phyloP scores from a whole-genome alignment of 2,888 invertebrate genomes.

The Drosophila incognita region DNA sequence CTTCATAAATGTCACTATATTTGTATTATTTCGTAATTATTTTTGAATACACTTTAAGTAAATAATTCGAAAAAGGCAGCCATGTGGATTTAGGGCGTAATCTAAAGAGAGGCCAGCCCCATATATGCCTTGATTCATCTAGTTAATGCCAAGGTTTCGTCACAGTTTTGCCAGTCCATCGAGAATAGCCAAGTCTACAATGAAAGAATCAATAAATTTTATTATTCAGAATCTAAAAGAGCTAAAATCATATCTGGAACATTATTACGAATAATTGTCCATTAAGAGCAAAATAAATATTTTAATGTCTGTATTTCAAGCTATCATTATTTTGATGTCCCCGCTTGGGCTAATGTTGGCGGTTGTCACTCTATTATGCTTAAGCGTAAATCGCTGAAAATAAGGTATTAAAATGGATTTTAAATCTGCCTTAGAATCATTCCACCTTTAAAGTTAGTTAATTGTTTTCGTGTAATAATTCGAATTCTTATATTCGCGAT shows the following conservation, averaged over 20 bases:
- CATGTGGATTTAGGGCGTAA: background rate
- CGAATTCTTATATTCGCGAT: background rate
- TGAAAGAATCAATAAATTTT: background rate
- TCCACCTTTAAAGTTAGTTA: background rate
- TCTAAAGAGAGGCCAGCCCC: background rate
- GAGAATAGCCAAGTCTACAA: background rate
- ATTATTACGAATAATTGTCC: background rate
- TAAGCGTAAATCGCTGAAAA: background rate
- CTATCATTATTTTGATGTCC: background rate
- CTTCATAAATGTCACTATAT: background rate
- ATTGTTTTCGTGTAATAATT: background rate
- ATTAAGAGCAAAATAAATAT: background rate
- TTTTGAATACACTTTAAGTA: background rate
- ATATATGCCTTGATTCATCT: background rate
- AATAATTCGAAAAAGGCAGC: background rate
- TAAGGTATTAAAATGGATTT: background rate
- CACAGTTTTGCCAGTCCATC: background rate
- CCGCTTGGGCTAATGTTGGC: background rate
- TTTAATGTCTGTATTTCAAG: background rate
- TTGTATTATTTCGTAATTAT: constrained; percentile 1
- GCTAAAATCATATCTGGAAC: background rate
- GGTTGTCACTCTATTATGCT: background rate
- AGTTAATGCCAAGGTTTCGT: background rate
- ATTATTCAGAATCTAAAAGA: background rate
- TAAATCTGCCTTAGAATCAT: background rate